Conservation (phyloP, 1,140 invertebrate species). For the Magallana angulata region DNA sequence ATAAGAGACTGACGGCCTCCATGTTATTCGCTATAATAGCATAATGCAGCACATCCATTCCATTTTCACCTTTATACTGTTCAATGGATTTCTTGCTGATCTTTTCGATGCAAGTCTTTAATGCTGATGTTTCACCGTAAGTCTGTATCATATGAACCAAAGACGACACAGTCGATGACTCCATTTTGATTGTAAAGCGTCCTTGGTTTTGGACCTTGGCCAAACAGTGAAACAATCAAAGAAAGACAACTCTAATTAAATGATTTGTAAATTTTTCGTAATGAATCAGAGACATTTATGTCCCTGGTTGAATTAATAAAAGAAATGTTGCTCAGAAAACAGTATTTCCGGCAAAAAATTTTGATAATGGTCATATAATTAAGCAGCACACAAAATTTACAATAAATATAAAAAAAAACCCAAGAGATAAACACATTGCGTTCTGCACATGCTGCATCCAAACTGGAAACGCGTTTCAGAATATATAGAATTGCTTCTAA, state of each 20-base stretch:
- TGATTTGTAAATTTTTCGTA: too few relatives aligned
- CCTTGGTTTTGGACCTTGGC: not conserved
- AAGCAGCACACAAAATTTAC: too few relatives aligned
- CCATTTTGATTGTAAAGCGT: not conserved
- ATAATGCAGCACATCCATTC: slow-evolving; percentile 70
- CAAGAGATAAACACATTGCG: too few relatives aligned
- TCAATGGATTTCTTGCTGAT: slow-evolving; percentile 45
- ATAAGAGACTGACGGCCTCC: slow-evolving; percentile 65
- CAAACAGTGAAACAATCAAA: not conserved
- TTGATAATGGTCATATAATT: too few relatives aligned
- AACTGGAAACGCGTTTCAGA: too few relatives aligned
- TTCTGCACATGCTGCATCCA: too few relatives aligned
- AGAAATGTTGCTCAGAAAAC: too few relatives aligned
- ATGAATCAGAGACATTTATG: too few relatives aligned
- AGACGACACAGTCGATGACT: not conserved
- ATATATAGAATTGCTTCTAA: too few relatives aligned
- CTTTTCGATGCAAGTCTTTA: slow-evolving; percentile 43
- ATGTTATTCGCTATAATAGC: slow-evolving; percentile 70
- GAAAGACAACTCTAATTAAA: slow-evolving; percentile 3
- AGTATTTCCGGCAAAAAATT: too few relatives aligned
- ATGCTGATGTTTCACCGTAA: slow-evolving; percentile 41
- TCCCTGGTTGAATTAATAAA: too few relatives aligned
- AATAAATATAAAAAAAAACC: too few relatives aligned
- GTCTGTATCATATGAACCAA: slow-evolving; percentile 46
- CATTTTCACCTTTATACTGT: slow-evolving; percentile 56